Evolutionary conservation across 2,113 vertebrate species (phyloP), one percentile per base, ranked within the genome.

Genomic region (Chloroceryle aenea): DNA sequence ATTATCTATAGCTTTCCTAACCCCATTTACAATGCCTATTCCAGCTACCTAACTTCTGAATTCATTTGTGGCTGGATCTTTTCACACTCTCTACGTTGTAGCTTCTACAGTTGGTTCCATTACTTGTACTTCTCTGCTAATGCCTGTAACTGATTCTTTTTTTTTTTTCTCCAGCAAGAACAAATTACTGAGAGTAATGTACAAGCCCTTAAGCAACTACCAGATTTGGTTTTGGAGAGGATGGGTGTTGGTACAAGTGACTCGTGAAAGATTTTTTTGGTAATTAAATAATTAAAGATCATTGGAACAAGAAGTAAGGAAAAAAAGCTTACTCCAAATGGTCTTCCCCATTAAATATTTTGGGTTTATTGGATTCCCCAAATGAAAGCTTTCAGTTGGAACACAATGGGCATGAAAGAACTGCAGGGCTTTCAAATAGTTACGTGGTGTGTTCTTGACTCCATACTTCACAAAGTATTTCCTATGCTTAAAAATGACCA

Each of bases 71-170:
- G 38, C 23, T 58, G 47, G 29, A 15, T 73, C 36, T 22, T 63
- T 94, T 87, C 34, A 27, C 7, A 4, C 9, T 53, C 5, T 47
- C 0, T 3, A 6, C 0, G 0, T 22, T 36, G 71, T 29, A 56
- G 48, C 62, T 80, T 74, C 52, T 75, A 52, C 43, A 14, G 11
- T 52, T 66, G 76, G 40, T 91, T 40, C 66, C 36, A 36, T 16
- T 27, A 22, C n/a, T 27, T 19, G 7, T 34, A 9, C 6, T 48
- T n/a, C n/a, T 82, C 45, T 92, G 42, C 47, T 78, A 10, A 55
- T 43, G 32, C 53, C n/a, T 42, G 7, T 61, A 79, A 38, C 52
- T 52, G 32, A 47, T 69, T 59, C 32, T n/a, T 66, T 0, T 11
- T 74, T 30, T 38, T 29, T 43, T 48, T 61, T 47, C 29, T 9